Conservation (phyloP, 2,888 invertebrate species). For the Pheosia tremula region DNA sequence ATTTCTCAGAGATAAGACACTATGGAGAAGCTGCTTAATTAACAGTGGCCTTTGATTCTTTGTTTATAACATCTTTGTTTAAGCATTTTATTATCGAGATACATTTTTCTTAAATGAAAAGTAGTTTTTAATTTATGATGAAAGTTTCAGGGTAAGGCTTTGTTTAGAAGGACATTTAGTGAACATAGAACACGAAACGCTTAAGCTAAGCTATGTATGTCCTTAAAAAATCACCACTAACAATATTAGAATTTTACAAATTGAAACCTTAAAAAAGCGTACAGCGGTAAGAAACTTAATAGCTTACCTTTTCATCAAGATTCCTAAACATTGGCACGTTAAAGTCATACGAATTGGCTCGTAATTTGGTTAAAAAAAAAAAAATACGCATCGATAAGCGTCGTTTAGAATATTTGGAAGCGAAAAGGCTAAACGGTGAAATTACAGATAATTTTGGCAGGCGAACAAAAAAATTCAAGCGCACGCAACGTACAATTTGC, state of each 20-base stretch:
- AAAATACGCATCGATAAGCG: slow-evolving; percentile 18
- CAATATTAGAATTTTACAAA: background rate
- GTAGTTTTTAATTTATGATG: too few relatives aligned
- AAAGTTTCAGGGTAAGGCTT: too few relatives aligned
- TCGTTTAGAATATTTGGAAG: slow-evolving; percentile 13
- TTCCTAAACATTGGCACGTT: slow-evolving; percentile 14
- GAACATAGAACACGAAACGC: too few relatives aligned
- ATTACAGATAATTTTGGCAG: slow-evolving; percentile 22
- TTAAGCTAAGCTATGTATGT: too few relatives aligned
- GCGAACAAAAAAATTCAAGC: background rate
- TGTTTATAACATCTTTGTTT: slow-evolving; percentile 39
- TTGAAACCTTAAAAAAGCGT: background rate
- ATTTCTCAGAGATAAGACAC: slow-evolving; percentile 21
- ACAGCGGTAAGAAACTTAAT: background rate
- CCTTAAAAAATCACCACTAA: too few relatives aligned
- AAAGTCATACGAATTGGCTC: slow-evolving; percentile 10
- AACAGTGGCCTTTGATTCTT: slow-evolving; percentile 39
- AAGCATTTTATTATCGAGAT: background rate
- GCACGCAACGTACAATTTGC: background rate
- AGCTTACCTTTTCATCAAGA: slow-evolving; percentile 9
- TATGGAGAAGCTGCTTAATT: slow-evolving; percentile 40
- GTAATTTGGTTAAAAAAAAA: slow-evolving; percentile 13
- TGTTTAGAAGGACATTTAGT: too few relatives aligned
- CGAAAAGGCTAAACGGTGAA: slow-evolving; percentile 16
- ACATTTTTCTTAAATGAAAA: too few relatives aligned